Base-by-base conservation (phyloP, 2,797 vertebrate species). In the Ctenopoma multispine region DNA sequence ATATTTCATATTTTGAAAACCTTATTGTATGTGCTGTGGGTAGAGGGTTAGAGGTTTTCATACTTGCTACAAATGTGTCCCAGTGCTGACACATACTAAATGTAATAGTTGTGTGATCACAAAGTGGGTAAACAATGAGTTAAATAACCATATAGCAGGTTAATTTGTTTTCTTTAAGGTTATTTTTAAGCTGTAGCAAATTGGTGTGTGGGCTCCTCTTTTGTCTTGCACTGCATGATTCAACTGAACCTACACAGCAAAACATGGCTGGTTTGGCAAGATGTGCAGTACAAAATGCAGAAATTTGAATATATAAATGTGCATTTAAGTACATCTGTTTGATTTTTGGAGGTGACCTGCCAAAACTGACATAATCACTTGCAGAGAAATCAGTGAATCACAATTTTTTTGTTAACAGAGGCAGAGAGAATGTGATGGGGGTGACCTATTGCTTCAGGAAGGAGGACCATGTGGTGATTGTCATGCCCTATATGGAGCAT, bases 401-500 rank as follows among this genome's bases (percentile, higher is more conserved):
- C 13, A 2, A 0, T 0, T 87, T 82, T 50, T 41, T 34, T 40
- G 82, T 81, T 90, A 91, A 47, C 86, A 99, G 98, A 55, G 97
- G 97, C 63, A 95, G 93, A 87, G 97, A 99, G 73, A 98, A 98
- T 29, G 98, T 99, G 75, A 99, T 99, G 93, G 97, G 97, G 77
- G 96, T 97, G 75, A 97, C 96, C 4, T 98, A 96, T 72, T 99
- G 98, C 93, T 97, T 98, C 87, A 95, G 98, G 87, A 97, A 96
- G 66, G 96, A 98, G 24, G 97, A 99, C 79, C 96, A 99, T 0
- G 96, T 97, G 73, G 97, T 99, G 86, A 98, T 99, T 75, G 95
- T 97, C 63, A 99, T 99, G 98, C 97, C 98, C 0, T 99, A 98
- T 81, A 92, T 99, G 92, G 96, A 97, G 70, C 97, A 99, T 69